Evolutionary conservation across 2,888 invertebrate genomes (phyloP).

Genomic region (Malthinus seriepunctatus): DNA sequence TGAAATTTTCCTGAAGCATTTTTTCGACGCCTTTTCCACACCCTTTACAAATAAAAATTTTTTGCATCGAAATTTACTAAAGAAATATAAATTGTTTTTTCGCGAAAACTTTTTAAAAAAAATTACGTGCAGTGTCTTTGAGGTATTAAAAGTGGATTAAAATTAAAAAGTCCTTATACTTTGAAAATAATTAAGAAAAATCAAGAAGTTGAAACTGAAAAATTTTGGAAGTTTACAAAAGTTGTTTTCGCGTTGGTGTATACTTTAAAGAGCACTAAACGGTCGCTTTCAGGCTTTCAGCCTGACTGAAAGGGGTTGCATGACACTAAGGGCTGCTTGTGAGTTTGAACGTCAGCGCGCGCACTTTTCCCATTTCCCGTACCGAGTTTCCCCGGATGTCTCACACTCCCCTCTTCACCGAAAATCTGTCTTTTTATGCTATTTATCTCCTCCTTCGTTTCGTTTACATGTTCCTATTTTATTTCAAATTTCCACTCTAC

Average conservation of each 20-base stretch:
- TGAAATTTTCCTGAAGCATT: conserved; percentile 16
- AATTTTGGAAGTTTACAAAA: conserved; percentile 3
- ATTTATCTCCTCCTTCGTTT: conserved; percentile 48
- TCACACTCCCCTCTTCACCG: conserved; percentile 37
- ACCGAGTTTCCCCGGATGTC: conserved; percentile 42
- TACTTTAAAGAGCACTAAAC: conserved; percentile 20
- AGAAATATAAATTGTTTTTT: background rate
- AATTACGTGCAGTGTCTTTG: no score
- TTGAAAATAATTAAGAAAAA: background rate
- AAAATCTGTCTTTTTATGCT: conserved; percentile 49
- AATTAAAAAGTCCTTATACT: no score
- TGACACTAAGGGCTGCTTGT: conserved; percentile 41
- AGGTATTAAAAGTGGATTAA: background rate
- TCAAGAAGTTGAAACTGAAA: background rate
- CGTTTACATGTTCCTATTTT: conserved; percentile 50
- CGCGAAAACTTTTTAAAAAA: no score
- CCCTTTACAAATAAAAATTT: conserved; percentile 15
- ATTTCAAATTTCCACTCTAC: conserved; percentile 48
- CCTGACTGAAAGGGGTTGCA: conserved; percentile 42
- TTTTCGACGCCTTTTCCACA: conserved; percentile 25
- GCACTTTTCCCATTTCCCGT: conserved; percentile 41
- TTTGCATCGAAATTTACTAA: no score
- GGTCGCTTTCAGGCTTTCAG: conserved; percentile 37
- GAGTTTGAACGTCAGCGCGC: conserved; percentile 39
- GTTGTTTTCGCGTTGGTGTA: conserved; percentile 9